phyloP scores from a whole-genome alignment of 2,797 vertebrate genomes.

The Emys orbicularis region DNA sequence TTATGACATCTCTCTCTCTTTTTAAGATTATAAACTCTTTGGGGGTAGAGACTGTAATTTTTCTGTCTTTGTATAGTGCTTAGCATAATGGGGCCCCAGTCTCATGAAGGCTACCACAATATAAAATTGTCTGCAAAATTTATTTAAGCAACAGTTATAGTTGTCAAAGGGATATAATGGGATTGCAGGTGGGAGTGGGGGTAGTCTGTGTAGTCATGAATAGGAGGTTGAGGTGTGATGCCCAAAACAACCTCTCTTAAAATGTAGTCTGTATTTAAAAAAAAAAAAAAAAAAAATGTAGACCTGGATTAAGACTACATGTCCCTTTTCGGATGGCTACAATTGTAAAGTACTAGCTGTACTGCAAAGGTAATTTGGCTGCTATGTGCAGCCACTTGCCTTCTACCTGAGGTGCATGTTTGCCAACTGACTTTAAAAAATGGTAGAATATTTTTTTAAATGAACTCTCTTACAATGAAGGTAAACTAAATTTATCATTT shows the following conservation, averaged over 20 bases:
- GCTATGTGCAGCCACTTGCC: background rate
- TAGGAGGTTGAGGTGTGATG: background rate
- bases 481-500: background rate
- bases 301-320: background rate
- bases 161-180: background rate
- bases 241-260: background rate
- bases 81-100: background rate
- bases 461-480: background rate
- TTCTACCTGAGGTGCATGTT: background rate
- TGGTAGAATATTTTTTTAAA: background rate
- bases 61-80: background rate
- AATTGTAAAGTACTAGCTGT: background rate
- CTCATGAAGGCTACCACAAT: background rate
- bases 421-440: constrained; percentile 17
- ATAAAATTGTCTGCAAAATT: background rate
- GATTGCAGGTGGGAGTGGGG: background rate
- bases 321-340: background rate
- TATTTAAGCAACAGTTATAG: background rate
- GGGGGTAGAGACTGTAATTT: background rate
- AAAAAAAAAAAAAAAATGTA: background rate
- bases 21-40: background rate
- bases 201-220: background rate
- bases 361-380: background rate
- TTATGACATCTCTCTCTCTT: no score
- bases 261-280: background rate